Base-by-base conservation (phyloP, 1,140 invertebrate genomes). In the Sitodiplosis mosellana region DNA sequence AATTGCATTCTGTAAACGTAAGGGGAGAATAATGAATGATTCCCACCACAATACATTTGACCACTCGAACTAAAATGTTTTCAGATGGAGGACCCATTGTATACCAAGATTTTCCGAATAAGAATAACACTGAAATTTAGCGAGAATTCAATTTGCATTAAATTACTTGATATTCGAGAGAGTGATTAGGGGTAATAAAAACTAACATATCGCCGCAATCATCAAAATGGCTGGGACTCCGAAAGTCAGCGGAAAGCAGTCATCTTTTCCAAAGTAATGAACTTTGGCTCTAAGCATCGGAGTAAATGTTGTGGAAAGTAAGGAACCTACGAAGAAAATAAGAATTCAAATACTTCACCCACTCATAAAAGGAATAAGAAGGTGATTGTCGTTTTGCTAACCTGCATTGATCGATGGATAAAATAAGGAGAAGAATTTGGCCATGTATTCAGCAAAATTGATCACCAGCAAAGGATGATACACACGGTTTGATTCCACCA, bases 401-500 rank as follows among this genome's bases (percentile, higher is more conserved):
- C 90, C 87, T 6, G 78, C 69, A 56, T 90, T 88, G 48, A 90
- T 87, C 27, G 80, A 69, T 52, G 87, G 80, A 64, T 87, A 87
- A 59, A 87, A 88, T 5, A 86, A 59, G 0, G 83, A 86, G 59
- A 88, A 88, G 61, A 83, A 89, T 38, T 69, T 69, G 0, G 69
- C 63, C 10, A 85, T 61, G 53, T 83, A 70, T 54, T 70, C 64
- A 6, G 76, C 75, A 6, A 56, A 83, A 83, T 66, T 89, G 85
- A 61, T 89, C 86, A n/a, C 81, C 86, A 38, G 85, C 86, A 61
- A 89, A 88, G 0, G 85, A 76, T 10, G 80, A 71, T 1, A 88
- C 83, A 61, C 84, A 88, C 11, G 86, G 83, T 59, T 89, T 89
- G 56, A 89, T 88, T 4, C 84, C 80, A 33, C 82, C 86, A 1